These are phyloP conservation scores for Dromas ardeola DNA, from an alignment of 2,113 vertebrate genomes.

Conservation along the genomic window DNA sequence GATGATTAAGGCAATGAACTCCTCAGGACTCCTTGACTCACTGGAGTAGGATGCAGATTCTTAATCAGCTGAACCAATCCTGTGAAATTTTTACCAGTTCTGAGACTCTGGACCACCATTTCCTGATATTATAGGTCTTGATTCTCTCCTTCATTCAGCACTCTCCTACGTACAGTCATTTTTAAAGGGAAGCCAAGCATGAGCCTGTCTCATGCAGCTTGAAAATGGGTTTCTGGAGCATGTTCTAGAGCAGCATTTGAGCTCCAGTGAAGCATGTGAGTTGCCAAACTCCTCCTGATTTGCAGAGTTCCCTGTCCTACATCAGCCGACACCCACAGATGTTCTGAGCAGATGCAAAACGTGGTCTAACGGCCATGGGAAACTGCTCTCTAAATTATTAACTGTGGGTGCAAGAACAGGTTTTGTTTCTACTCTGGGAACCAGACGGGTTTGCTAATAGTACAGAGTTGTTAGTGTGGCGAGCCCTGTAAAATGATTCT, in stretches of 20 bases:
- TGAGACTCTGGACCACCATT: background rate
- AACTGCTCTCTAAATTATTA: background rate
- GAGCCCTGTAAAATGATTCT: background rate
- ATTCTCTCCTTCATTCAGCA: background rate
- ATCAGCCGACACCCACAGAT: background rate
- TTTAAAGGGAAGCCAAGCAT: background rate
- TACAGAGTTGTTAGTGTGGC: background rate
- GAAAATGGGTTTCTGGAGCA: background rate
- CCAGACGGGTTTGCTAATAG: rapidly evolving
- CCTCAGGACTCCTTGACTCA: background rate
- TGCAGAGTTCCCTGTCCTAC: background rate
- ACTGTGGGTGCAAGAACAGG: rapidly evolving
- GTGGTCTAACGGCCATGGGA: background rate
- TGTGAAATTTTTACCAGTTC: background rate
- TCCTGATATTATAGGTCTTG: rapidly evolving
- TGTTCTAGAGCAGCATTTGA: background rate
- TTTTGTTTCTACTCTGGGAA: background rate
- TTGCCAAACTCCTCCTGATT: background rate
- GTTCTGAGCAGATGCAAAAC: background rate
- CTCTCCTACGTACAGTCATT: background rate
- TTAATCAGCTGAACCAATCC: background rate
- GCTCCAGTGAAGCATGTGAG: background rate
- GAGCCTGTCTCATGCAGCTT: background rate
- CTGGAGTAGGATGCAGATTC: background rate
- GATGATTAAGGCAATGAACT: background rate